Evolutionary conservation across 2,797 vertebrate species (phyloP), one percentile per base, ranked within the genome.

Genomic region (Syncerus caffer): DNA sequence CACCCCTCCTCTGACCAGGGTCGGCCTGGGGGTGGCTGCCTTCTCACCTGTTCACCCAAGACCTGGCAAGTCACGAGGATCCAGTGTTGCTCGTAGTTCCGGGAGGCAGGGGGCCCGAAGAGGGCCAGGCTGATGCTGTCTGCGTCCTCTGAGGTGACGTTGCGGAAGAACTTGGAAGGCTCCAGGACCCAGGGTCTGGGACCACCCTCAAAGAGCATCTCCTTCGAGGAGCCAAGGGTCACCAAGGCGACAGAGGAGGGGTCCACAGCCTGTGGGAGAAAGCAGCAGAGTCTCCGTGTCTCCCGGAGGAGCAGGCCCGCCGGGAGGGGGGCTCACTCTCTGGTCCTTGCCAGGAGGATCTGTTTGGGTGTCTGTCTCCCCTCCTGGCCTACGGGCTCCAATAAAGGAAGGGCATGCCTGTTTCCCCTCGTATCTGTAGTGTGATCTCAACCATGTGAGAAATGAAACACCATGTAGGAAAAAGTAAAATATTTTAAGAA

Each of bases 161-260:
- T 99, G 97, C 99, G 99, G 98, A 99, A 99, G 99, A 99, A 99
- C 95, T 99, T 99, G 1, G 99, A 99, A 14, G 99, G 99, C 94
- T 99, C 99, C 16, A 99, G 99, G 29, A 99, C 99, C 99, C 99
- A 99, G 0, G 99, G 99, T 55, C 99, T 98, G 0, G 99, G 99
- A n/a, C 99, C 99, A 6, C 99, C 99, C 96, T 99, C 99, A 91
- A 99, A 99, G 53, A 99, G 60, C 99, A 99, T 99, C 97, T 99
- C 99, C 98, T 99, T 99, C 3, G 99, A 99, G 60, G 99, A 99
- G 79, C 99, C 99, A 92, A 99, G 98, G 8, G 99, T 99, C 97
- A 99, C 99, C 97, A 99, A 98, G 19, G 99, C 99, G 7, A 99
- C 98, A 16, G 99, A 99, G 0, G 98, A 97, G 2, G 99, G 99